Evolutionary conservation across 2,113 vertebrate species (phyloP).

Genomic region (Fulica atra): DNA sequence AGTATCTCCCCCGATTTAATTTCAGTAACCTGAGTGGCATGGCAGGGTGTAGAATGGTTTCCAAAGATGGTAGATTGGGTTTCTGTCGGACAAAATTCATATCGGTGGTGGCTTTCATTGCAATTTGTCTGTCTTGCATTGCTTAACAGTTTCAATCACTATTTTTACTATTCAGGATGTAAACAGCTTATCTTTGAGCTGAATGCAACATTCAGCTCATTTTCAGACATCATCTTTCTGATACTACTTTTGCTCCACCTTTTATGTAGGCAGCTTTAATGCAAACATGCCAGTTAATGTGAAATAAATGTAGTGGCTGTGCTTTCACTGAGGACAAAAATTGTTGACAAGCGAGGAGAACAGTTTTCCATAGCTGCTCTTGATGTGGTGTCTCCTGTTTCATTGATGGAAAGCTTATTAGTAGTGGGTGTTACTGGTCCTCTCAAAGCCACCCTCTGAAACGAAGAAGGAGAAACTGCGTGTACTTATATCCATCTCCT

Average conservation of each 20-base stretch:
- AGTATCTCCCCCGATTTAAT: slow-evolving; percentile 11
- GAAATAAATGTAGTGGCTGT: neutral
- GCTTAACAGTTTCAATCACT: neutral
- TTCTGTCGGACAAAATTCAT: slow-evolving; percentile 28
- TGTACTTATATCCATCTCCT: neutral
- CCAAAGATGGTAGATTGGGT: slow-evolving; percentile 2
- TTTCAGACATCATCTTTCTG: neutral
- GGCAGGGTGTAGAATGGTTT: slow-evolving; percentile 22
- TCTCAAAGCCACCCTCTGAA: neutral
- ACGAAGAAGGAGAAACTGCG: neutral
- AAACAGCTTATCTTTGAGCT: neutral
- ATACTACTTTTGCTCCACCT: neutral
- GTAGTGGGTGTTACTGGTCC: neutral
- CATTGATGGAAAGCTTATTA: neutral
- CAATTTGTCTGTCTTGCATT: neutral
- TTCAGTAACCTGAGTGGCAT: slow-evolving; percentile 43
- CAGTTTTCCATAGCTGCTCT: neutral
- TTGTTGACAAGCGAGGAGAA: neutral
- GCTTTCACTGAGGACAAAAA: neutral
- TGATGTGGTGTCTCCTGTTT: neutral
- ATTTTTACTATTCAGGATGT: neutral
- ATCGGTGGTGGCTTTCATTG: neutral
- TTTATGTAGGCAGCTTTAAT: neutral
- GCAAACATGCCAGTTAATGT: neutral
- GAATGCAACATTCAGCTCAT: neutral